Base-by-base conservation (phyloP, 2,888 invertebrate species). In the Drosophila longiperda region DNA sequence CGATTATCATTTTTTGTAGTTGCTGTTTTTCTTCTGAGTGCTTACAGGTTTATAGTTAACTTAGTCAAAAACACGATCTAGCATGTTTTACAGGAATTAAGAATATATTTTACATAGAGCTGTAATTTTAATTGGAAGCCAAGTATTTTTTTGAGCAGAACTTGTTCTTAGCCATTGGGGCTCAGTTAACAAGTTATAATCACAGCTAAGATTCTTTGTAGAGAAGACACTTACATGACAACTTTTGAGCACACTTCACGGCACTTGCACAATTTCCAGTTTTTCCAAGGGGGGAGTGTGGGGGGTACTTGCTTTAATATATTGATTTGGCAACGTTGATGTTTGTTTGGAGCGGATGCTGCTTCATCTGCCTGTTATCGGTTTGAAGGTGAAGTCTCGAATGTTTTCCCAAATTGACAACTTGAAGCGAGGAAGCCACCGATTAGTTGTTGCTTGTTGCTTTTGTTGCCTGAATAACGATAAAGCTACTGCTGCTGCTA, bases 311-410 rank as follows among this genome's bases (percentile, higher is more conserved):
- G 33, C 61, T 74, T 55, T 73, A 67, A 62, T 33, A 71, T 75
- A 82, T 75, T 83, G 72, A 75, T 61, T 75, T 58, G n/a, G 65
- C 38, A 48, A 65, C 33, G 73, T 15, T 57, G 36, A 66, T 40
- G 60, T 73, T 75, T 72, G 57, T n/a, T 36, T 1, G 23, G 36
- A n/a, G 60, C 52, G 29, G 29, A 42, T 42, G 66, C 36, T 38
- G 36, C 36, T 66, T 59, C 49, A 60, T 57, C 57, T 66, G 74
- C 53, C 70, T 57, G 70, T 80, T 81, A 75, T 71, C 76, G 66
- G 71, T 57, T 69, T 60, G 33, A 8, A 33, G 49, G 60, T 60
- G 60, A 67, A 65, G 71, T 65, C 36, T 63, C 45, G 67, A 72
- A 58, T 70, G 65, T 45, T 66, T 55, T 33, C 33, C 23, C 57